Base-by-base conservation (phyloP, 2,797 vertebrate species). In the Tokudaia muenninki region DNA sequence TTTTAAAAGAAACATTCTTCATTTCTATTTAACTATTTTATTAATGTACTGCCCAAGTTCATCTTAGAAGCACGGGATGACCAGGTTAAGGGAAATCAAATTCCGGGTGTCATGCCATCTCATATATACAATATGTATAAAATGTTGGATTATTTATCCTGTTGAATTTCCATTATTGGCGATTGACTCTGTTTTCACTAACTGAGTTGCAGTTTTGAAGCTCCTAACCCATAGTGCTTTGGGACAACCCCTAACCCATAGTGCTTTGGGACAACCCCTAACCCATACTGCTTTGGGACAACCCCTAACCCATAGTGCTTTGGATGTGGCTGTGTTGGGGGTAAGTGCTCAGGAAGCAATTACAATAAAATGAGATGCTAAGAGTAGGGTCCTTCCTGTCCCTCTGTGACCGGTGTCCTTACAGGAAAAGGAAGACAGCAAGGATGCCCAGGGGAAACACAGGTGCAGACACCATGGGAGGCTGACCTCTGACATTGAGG, bases 341-440 rank as follows among this genome's bases (percentile, higher is more conserved):
- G 10, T 1, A 3, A 3, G 52, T 13, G 34, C 26, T 50, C 34
- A 14, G 6, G 2, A 4, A 26, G 0, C 19, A 59, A 61, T 55
- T 37, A 44, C 21, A 34, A 31, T 65, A 10, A 31, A 74, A 5
- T n/a, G 19, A 37, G 29, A 34, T 19, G 17, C 2, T 44, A 37
- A 37, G 19, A 24, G 21, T 10, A 34, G 50, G 3, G 0, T 16
- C 16, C n/a, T 47, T 16, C 21, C n/a, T 47, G 1, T 24, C 6
- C n/a, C 17, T 50, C 0, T 12, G 4, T 10, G 72, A 31, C 41
- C 29, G 19, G 1, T 26, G 10, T 52, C 17, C 37, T 52, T 52
- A 17, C 8, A 61, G 8, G 57, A 31, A 57, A 2, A 88, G 11
- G 26, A 44, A 55, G 26, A 29, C 0, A n/a, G 26, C 41, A 63